These are phyloP conservation scores for Apamea sordens DNA, from an alignment of 2,888 invertebrate species.

Conservation along the genomic window DNA sequence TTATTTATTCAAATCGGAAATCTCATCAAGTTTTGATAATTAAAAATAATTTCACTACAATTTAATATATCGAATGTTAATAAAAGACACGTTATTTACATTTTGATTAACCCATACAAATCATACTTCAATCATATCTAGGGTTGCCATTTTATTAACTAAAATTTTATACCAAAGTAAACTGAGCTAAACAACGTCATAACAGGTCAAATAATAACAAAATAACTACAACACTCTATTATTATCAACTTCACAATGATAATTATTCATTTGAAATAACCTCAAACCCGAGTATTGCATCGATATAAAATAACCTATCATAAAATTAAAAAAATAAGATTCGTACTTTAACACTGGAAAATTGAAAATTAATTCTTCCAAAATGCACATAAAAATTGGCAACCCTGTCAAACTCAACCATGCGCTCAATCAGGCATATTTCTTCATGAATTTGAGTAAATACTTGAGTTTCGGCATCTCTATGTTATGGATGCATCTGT, in stretches of 20 bases:
- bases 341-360: conserved; percentile 3
- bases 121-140: conserved; percentile 32
- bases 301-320: neutral
- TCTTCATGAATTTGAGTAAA: conserved; percentile 88
- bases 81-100: conserved; percentile 60
- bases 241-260: conserved; percentile 12
- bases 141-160: conserved; percentile 44
- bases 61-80: conserved; percentile 41
- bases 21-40: conserved; percentile 39
- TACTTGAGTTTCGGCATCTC: conserved; percentile 89
- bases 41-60: conserved; percentile 49
- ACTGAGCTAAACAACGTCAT: neutral
- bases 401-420: conserved; percentile 27
- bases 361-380: conserved; percentile 7
- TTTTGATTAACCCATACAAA: conserved; percentile 45
- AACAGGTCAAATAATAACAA: neutral
- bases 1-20: conserved; percentile 56
- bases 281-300: neutral
- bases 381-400: conserved; percentile 9
- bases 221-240: conserved; percentile 27
- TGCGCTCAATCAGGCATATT: conserved; percentile 79
- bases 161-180: conserved; percentile 7
- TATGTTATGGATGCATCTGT: conserved; percentile 88
- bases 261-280: neutral
- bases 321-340: neutral